Evolutionary conservation across 2,113 vertebrate species (phyloP).

Genomic region (Apaloderma vittatum): DNA sequence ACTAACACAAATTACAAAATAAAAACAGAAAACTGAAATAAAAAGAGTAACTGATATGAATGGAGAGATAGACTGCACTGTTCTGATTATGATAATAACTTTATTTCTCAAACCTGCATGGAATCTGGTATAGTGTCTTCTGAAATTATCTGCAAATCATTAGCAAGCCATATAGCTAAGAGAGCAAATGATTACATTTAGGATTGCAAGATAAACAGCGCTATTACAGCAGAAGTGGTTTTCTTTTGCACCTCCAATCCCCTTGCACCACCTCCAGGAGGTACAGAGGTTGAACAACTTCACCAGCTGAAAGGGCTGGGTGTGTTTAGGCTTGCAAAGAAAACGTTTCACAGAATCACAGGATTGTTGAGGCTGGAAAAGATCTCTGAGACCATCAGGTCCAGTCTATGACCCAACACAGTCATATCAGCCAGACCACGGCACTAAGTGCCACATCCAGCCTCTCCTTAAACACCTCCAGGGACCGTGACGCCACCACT

Average conservation of each 20-base stretch:
- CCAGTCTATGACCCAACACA: too few relatives aligned
- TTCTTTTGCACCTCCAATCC: background rate
- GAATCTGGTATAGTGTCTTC: background rate
- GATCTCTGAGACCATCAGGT: too few relatives aligned
- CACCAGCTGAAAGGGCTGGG: accelerated
- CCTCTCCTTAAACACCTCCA: too few relatives aligned
- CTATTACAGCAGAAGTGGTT: background rate
- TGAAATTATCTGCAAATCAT: background rate
- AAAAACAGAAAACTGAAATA: background rate
- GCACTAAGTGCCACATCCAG: too few relatives aligned
- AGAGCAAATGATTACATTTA: background rate
- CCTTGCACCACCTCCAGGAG: background rate
- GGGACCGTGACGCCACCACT: too few relatives aligned
- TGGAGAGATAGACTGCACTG: background rate
- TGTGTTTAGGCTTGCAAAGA: background rate
- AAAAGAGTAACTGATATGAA: background rate
- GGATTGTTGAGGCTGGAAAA: too few relatives aligned
- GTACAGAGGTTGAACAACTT: background rate
- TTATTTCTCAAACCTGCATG: background rate
- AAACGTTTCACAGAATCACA: too few relatives aligned
- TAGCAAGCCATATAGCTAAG: background rate
- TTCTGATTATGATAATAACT: background rate
- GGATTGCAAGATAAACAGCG: background rate
- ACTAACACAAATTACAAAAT: background rate
- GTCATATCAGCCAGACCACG: too few relatives aligned